These are phyloP conservation scores for Ondatra zibethicus DNA, from an alignment of 2,113 vertebrate genomes.

Conservation along the genomic window DNA sequence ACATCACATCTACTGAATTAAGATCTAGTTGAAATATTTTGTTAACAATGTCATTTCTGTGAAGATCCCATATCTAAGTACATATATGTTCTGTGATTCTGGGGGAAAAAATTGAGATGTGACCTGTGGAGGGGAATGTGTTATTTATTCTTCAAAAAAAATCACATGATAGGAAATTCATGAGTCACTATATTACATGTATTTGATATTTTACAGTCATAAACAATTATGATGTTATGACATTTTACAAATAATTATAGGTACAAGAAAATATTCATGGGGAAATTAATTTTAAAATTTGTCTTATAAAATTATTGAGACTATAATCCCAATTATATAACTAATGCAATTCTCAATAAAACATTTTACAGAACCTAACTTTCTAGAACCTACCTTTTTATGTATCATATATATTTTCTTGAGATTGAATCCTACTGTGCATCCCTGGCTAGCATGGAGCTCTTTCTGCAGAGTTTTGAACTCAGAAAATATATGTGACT, in stretches of 20 bases:
- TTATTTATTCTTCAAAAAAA: neutral
- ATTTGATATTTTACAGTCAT: neutral
- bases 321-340: slow-evolving; percentile 9
- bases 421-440: neutral
- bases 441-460: neutral
- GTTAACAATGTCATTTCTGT: neutral
- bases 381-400: neutral
- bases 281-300: slow-evolving; percentile 43
- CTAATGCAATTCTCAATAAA: neutral
- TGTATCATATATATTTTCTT: neutral
- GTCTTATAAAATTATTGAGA: neutral
- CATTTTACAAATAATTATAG: neutral
- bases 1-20: neutral
- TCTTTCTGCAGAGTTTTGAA: neutral
- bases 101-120: neutral
- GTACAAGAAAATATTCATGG: neutral
- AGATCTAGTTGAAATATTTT: neutral
- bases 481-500: neutral
- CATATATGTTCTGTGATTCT: neutral
- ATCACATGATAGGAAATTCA: neutral
- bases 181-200: neutral
- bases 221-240: neutral
- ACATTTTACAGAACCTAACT: neutral
- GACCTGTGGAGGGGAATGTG: neutral
- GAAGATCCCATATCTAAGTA: neutral